phyloP scores from a whole-genome alignment of 2,113 vertebrate species.

The Chaetops frenatus region DNA sequence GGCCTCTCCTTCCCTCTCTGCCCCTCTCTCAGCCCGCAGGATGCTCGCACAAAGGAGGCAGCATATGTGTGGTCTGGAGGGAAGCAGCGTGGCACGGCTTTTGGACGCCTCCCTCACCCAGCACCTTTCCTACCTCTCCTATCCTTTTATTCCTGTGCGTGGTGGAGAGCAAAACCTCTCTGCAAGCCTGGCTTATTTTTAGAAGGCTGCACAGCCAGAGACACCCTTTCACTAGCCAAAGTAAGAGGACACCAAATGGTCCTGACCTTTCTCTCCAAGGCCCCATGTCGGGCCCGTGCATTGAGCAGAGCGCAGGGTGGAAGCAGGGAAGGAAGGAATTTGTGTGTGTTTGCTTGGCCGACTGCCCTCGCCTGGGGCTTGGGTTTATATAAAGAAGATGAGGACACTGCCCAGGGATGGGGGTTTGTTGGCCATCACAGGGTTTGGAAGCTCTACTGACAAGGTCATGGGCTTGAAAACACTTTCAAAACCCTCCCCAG shows the following conservation, averaged over 20 bases:
- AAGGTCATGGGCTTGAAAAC: neutral
- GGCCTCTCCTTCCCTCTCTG: neutral
- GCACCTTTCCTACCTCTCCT: neutral
- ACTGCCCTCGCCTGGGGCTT: neutral
- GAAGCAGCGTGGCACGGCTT: neutral
- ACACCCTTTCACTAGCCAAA: constrained; percentile 22
- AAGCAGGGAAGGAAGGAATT: constrained; percentile 26
- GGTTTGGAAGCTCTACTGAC: neutral
- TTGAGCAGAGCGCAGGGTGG: neutral
- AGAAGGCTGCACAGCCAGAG: constrained; percentile 49
- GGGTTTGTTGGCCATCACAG: neutral
- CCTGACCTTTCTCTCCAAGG: constrained; percentile 55
- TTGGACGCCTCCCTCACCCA: neutral
- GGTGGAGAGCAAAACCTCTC: neutral
- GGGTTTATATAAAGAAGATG: constrained; percentile 38
- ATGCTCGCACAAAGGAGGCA: neutral
- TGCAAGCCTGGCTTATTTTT: constrained; percentile 26
- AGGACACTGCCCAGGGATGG: neutral
- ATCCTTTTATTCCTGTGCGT: neutral
- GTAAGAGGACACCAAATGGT: constrained; percentile 57
- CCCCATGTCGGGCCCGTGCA: neutral
- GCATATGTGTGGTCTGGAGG: neutral
- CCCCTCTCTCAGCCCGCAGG: neutral
- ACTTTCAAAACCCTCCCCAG: neutral
- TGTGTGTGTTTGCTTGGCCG: neutral